These are phyloP conservation scores for Eretmochelys imbricata DNA, from an alignment of 2,113 vertebrate genomes.

Conservation along the genomic window DNA sequence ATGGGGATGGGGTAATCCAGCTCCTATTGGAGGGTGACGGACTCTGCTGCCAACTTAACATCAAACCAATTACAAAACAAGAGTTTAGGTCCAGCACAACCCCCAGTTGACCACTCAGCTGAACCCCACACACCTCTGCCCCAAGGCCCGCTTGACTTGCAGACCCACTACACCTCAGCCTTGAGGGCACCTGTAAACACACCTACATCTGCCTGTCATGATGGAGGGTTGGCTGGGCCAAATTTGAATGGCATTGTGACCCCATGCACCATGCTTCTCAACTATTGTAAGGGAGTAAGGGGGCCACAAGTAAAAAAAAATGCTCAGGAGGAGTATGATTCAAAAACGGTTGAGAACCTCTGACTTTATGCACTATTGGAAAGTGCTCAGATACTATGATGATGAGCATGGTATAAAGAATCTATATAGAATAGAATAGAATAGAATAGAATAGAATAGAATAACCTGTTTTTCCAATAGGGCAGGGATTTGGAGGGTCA, in stretches of 20 bases:
- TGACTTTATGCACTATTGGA: background rate
- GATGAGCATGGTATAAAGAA: background rate
- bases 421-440: background rate
- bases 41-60: background rate
- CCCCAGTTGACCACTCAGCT: background rate
- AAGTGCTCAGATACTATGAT: background rate
- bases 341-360: background rate
- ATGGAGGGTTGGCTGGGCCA: background rate
- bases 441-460: background rate
- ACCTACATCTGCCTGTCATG: background rate
- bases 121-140: background rate
- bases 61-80: background rate
- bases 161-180: background rate
- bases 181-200: background rate
- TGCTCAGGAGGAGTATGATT: background rate
- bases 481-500: slow-evolving; percentile 97
- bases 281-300: background rate
- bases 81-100: background rate
- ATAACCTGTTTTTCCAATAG: slow-evolving; percentile 92
- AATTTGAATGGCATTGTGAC: background rate
- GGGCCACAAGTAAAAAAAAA: background rate
- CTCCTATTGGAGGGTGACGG: background rate
- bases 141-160: background rate
- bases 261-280: background rate
- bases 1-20: background rate